phyloP scores from a whole-genome alignment of 2,797 vertebrate genomes.

The Syndactyla subalaris region DNA sequence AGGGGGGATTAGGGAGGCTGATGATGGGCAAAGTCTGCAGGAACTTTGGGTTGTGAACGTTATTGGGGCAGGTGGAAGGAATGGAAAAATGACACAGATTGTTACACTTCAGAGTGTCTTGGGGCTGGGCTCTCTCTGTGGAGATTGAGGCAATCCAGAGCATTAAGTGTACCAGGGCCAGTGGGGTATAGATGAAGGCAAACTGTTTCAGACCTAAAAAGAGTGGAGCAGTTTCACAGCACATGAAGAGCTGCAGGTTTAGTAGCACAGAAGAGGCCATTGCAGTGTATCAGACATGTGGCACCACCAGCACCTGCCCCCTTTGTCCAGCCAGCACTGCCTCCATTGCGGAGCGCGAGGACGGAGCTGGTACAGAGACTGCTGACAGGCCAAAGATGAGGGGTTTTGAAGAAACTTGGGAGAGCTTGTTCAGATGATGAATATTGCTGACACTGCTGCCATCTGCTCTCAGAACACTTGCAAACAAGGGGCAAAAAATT shows the following conservation, averaged over 20 bases:
- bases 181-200: neutral
- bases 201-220: neutral
- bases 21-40: neutral
- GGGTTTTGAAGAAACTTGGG: neutral
- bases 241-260: neutral
- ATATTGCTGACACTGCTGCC: neutral
- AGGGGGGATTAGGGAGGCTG: neutral
- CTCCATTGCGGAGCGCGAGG: accelerated
- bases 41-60: neutral
- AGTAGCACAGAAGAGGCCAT: neutral
- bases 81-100: neutral
- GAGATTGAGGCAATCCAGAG: neutral
- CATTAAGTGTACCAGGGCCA: neutral
- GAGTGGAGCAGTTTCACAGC: neutral
- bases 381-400: neutral
- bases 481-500: conserved; percentile 37
- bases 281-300: neutral
- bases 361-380: neutral
- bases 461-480: conserved; percentile 20
- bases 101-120: neutral
- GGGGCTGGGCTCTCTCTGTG: neutral
- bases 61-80: neutral
- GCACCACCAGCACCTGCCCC: neutral
- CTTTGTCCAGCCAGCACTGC: neutral
- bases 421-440: conserved; percentile 3